Evolutionary conservation across 2,888 invertebrate species (phyloP), one percentile per base, ranked within the genome.

Genomic region (Caenorhabditis imperialis): DNA sequence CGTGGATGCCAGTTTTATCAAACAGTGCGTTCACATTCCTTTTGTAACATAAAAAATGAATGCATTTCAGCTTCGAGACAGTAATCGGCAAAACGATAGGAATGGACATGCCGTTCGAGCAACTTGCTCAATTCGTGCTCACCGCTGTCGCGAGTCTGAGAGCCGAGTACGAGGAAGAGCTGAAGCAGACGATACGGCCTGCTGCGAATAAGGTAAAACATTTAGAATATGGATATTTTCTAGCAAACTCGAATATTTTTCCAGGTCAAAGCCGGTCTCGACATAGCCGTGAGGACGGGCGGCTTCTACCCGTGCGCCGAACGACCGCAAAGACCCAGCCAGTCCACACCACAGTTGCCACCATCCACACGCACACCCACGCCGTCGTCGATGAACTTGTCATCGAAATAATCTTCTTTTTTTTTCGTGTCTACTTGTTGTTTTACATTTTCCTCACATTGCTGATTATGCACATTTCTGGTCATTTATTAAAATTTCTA

Each of bases 111-210:
- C 37, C 45, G 12, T 61, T 74, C 40, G 74, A 69, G 6, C 16
- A 30, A 0, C 42, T 62, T 14, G 55, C 69, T 1, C 44, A 42
- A 16, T 57, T 69, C 18, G 58, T 74, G 37, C 62, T 74, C 40
- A 74, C 74, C 7, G 69, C 69, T 2, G 57, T 69, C 16, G 69
- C 20, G 16, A 58, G 69, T 47, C 33, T 74, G 42, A 62, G 30
- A 14, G 45, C 51, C 4, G 74, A 74, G 37, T 69, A 74, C 18
- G 57, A 69, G n/a, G 74, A 61, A 10, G 74, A 74, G 23, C 30
- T 33, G 47, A 38, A 50, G 44, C 23, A 37, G 30, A 35, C 50
- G 27, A 18, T 57, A 16, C 62, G 45, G 22, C 71, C 71, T 16
- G 16, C 22, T 25, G n/a, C 57, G 18, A 30, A 50, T 2, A 71